These are phyloP conservation scores for Xenopus tropicalis DNA, from an alignment of 2,113 vertebrate genomes.

Conservation along the genomic window DNA sequence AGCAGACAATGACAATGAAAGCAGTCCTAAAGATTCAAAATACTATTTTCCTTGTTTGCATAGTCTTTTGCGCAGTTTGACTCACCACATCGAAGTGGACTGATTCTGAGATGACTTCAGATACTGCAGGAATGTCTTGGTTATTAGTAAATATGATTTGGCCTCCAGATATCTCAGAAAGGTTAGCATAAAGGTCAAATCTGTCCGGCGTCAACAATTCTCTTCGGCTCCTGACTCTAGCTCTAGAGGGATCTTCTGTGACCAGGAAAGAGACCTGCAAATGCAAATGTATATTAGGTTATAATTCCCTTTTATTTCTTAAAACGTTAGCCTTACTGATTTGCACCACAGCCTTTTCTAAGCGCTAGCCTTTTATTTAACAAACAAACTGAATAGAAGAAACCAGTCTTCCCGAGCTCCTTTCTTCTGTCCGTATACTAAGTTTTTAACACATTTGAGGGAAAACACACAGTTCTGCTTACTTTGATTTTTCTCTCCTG, in stretches of 20 bases:
- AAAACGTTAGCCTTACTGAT: too few species aligned
- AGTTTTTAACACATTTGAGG: too few species aligned
- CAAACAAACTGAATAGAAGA: too few species aligned
- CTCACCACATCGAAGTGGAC: constrained; percentile 56
- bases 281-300: background rate
- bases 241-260: constrained; percentile 69
- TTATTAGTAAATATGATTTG: constrained; percentile 78
- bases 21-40: background rate
- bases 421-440: too few species aligned
- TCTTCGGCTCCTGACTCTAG: constrained; percentile 53
- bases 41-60: background rate
- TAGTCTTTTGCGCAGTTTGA: background rate
- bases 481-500: constrained; percentile 76
- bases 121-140: constrained; percentile 69
- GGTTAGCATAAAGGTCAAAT: constrained; percentile 72
- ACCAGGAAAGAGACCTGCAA: constrained; percentile 78
- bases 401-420: too few species aligned
- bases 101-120: constrained; percentile 71
- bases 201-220: constrained; percentile 64
- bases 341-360: too few species aligned
- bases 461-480: constrained; percentile 4
- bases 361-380: too few species aligned
- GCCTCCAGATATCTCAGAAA: constrained; percentile 75
- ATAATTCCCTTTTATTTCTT: too few species aligned
- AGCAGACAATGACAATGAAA: too few species aligned